Evolutionary conservation across 2,888 invertebrate species (phyloP), one percentile per base, ranked within the genome.

Genomic region (Ischnura elegans): DNA sequence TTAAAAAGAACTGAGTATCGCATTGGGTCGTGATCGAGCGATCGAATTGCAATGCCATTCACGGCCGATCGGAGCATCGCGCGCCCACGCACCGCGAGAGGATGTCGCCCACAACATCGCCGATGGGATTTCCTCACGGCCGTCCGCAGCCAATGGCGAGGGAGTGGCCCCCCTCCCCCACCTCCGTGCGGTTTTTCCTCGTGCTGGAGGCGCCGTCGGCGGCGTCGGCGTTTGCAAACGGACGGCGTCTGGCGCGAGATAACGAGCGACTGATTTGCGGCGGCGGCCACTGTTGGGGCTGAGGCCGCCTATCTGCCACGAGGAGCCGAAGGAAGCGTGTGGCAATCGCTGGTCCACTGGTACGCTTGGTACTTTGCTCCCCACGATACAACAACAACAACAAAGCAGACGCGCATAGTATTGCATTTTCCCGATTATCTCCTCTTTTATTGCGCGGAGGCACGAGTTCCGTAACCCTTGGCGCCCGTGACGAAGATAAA

Each of bases 161-260:
- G 5, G 66, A n/a, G n/a, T n/a, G n/a, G n/a, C n/a, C n/a, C 61
- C 29, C 29, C 1, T 36, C 29, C 6, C 76, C 10, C n/a, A 0
- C 36, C 76, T n/a, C 61, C 61, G 76, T 36, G 16, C 76, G 76
- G 29, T 13, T 76, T 76, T 76, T 76, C 76, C 76, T 76, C 76
- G 36, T 76, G 8, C 76, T 76, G 76, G 2, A 36, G 76, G 76
- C 76, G 76, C 76, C 76, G 61, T 19, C 51, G 47, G 6, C 66
- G n/a, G 29, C 66, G 61, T 61, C 61, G 61, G 36, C 76, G 76
- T 76, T 10, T 76, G 76, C 76, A 36, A 29, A n/a, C 61, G 13
- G 61, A 21, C 36, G 21, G 76, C 76, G 10, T 51, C 51, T 51
- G 51, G 51, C 51, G 76, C 76, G 76, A 76, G 76, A 76, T 76